These are phyloP conservation scores for Acronicta leporina DNA, from an alignment of 2,888 invertebrate species.

Conservation along the genomic window DNA sequence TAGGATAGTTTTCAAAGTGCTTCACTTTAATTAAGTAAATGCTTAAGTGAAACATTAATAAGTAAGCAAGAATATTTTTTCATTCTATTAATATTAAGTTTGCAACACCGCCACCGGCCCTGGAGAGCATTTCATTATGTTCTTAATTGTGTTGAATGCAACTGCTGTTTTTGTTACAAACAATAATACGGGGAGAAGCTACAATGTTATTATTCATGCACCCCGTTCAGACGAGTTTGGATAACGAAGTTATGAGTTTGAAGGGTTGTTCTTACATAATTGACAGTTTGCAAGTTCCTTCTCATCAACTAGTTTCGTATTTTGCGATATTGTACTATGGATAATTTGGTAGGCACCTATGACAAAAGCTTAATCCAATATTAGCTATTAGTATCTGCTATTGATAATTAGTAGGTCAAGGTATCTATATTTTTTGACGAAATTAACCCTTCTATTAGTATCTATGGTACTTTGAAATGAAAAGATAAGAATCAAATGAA, in stretches of 20 bases:
- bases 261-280: neutral
- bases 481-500: no score
- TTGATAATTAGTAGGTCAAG: no score
- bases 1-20: neutral
- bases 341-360: no score
- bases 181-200: conserved; percentile 1
- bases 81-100: conserved; percentile 15
- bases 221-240: neutral
- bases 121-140: conserved; percentile 28
- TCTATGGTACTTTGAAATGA: no score
- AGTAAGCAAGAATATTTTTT: conserved; percentile 17
- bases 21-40: conserved; percentile 8
- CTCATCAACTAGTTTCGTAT: neutral
- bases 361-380: no score
- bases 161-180: conserved; percentile 29
- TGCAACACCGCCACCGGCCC: conserved; percentile 6
- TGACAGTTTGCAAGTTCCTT: neutral
- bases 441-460: no score
- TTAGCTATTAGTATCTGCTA: no score
- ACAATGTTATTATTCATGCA: conserved; percentile 2
- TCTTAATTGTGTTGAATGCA: conserved; percentile 32
- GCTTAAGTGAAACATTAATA: neutral
- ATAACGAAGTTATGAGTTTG: neutral
- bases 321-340: no score
- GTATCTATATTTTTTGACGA: no score